Conservation (phyloP, 2,888 invertebrate genomes). For the Drosophila atripex region DNA sequence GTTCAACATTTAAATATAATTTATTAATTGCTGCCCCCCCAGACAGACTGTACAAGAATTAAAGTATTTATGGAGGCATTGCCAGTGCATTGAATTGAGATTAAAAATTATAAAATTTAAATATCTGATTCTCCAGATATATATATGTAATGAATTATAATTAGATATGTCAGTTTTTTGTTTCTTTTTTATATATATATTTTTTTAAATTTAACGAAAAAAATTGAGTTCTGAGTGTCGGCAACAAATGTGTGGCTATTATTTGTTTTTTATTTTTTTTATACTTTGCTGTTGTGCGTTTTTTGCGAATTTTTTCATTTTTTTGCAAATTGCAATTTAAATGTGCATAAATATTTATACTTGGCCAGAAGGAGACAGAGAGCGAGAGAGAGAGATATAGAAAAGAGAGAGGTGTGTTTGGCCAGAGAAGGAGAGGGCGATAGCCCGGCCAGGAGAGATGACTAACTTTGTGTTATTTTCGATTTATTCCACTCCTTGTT, state of each 20-base stretch:
- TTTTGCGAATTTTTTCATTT: constrained; percentile 10
- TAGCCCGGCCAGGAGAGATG: constrained; percentile 47
- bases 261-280: constrained; percentile 14
- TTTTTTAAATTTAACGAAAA: constrained; percentile 28
- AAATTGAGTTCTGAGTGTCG: constrained; percentile 58
- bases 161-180: background rate
- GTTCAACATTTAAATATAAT: background rate
- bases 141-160: background rate
- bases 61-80: constrained; percentile 8
- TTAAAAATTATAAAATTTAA: background rate
- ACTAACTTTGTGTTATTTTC: constrained; percentile 59
- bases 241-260: constrained; percentile 51
- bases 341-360: constrained; percentile 63
- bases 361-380: constrained; percentile 19
- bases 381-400: background rate
- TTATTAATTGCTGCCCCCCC: too few species aligned
- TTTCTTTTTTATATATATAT: constrained; percentile 30
- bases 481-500: constrained; percentile 27
- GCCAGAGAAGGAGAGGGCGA: background rate
- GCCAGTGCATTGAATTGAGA: background rate
- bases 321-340: constrained; percentile 56
- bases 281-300: constrained; percentile 10
- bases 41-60: too few species aligned
- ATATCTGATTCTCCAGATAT: constrained; percentile 1
- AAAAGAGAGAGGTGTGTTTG: background rate